phyloP scores from a whole-genome alignment of 2,797 vertebrate genomes.

The Pelobates cultripes region DNA sequence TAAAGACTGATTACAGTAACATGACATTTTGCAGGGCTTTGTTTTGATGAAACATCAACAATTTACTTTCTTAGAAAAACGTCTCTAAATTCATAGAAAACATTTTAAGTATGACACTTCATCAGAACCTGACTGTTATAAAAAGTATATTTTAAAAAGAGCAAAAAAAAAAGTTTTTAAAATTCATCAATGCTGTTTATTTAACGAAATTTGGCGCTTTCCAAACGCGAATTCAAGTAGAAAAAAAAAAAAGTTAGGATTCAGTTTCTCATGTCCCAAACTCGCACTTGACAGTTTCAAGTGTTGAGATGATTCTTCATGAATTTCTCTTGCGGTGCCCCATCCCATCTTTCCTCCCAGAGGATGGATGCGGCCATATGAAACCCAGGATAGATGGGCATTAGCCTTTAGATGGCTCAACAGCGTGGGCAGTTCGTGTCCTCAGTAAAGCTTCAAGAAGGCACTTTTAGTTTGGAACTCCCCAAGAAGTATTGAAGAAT shows the following conservation, averaged over 20 bases:
- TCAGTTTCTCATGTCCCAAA: constrained; percentile 53
- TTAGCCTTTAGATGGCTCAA: neutral
- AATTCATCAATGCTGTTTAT: constrained; percentile 67
- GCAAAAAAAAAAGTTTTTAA: constrained; percentile 56
- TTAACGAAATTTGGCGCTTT: constrained; percentile 67
- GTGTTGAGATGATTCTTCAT: constrained; percentile 14
- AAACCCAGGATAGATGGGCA: constrained; percentile 11
- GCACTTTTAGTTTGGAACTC: constrained; percentile 88
- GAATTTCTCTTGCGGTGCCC: neutral
- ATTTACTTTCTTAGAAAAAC: too few species aligned
- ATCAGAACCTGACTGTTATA: too few species aligned
- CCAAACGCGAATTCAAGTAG: constrained; percentile 57
- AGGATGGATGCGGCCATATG: neutral
- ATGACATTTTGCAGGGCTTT: too few species aligned
- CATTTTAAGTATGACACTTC: too few species aligned
- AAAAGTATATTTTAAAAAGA: too few species aligned
- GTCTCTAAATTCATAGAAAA: too few species aligned
- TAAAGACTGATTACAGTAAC: too few species aligned
- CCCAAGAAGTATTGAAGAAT: constrained; percentile 89
- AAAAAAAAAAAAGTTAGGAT: constrained; percentile 57
- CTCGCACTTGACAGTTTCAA: constrained; percentile 27
- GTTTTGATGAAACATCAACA: too few species aligned
- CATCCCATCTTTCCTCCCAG: constrained; percentile 18
- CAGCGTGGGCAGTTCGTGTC: constrained; percentile 56
- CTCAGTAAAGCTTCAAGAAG: constrained; percentile 79